phyloP scores from a whole-genome alignment of 2,888 invertebrate species.

The Cosmia trapezina region DNA sequence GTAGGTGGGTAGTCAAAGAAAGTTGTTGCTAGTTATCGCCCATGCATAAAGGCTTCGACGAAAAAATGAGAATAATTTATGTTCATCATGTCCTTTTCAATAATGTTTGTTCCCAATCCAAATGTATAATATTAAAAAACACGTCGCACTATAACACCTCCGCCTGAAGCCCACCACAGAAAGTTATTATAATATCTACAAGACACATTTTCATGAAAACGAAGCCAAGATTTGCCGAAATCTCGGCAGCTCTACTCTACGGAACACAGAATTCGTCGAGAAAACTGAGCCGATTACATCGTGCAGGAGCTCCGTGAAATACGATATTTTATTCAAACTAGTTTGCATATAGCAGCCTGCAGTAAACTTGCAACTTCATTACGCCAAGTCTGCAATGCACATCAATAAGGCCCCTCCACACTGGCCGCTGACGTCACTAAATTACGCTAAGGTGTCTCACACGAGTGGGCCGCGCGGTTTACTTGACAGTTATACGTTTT shows the following conservation, averaged over 20 bases:
- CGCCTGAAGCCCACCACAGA: neutral
- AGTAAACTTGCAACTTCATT: slow-evolving; percentile 59
- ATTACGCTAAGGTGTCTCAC: slow-evolving; percentile 61
- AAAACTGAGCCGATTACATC: slow-evolving; percentile 55
- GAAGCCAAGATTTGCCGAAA: slow-evolving; percentile 44
- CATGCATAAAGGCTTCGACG: neutral
- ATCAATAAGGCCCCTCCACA: slow-evolving; percentile 57
- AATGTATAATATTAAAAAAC: neutral
- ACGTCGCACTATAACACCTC: neutral
- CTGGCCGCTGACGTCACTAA: slow-evolving; percentile 51
- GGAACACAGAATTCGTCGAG: slow-evolving; percentile 33
- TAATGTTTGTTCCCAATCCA: neutral
- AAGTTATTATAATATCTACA: slow-evolving; percentile 36
- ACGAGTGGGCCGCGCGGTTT: slow-evolving; percentile 65
- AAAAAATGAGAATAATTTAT: neutral
- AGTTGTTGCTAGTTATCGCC: too few relatives aligned
- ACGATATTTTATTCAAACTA: slow-evolving; percentile 51
- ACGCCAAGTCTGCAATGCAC: slow-evolving; percentile 56
- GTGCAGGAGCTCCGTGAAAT: slow-evolving; percentile 40
- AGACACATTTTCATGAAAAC: slow-evolving; percentile 35
- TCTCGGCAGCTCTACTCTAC: slow-evolving; percentile 31
- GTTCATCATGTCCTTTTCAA: neutral
- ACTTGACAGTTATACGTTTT: slow-evolving; percentile 71
- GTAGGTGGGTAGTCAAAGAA: too few relatives aligned
- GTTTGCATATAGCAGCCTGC: slow-evolving; percentile 47